Conservation (phyloP, 2,888 invertebrate genomes). For the Ophion slaviceki region DNA sequence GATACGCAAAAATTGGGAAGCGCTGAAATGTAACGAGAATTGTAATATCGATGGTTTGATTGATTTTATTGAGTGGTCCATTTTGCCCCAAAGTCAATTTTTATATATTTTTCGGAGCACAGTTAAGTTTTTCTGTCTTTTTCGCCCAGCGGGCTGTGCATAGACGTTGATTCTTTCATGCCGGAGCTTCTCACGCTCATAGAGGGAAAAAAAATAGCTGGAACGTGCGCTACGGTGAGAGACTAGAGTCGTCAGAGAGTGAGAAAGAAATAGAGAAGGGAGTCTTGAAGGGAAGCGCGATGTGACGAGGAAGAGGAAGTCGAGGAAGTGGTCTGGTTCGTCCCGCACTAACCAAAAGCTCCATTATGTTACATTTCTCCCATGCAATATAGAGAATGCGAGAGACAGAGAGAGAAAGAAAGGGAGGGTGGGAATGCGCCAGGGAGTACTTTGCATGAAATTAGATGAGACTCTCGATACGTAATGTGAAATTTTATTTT, state of each 20-base stretch:
- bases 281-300: conserved; percentile 53
- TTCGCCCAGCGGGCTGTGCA: conserved; percentile 5
- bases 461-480: conserved; percentile 33
- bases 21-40: not conserved
- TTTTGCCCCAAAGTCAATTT: conserved; percentile 10
- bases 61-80: not conserved
- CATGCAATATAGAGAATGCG: not conserved
- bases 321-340: conserved; percentile 55
- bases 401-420: not conserved
- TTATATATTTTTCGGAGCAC: conserved; percentile 29
- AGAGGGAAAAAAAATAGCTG: conserved; percentile 53
- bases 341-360: conserved; percentile 37
- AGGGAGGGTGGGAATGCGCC: not conserved
- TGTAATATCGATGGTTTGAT: not conserved
- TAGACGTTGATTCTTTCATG: conserved; percentile 38
- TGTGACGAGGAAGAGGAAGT: conserved; percentile 67
- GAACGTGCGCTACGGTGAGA: conserved; percentile 44
- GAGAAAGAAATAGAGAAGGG: conserved; percentile 67
- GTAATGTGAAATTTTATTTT: conserved; percentile 36
- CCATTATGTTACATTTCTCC: conserved; percentile 43
- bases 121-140: conserved; percentile 13
- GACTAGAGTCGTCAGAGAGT: conserved; percentile 47
- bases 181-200: conserved; percentile 60
- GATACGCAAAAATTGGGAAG: not conserved
- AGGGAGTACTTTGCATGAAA: conserved; percentile 14